Evolutionary conservation across 2,888 invertebrate species (phyloP).

Genomic region (Atethmia centrago): DNA sequence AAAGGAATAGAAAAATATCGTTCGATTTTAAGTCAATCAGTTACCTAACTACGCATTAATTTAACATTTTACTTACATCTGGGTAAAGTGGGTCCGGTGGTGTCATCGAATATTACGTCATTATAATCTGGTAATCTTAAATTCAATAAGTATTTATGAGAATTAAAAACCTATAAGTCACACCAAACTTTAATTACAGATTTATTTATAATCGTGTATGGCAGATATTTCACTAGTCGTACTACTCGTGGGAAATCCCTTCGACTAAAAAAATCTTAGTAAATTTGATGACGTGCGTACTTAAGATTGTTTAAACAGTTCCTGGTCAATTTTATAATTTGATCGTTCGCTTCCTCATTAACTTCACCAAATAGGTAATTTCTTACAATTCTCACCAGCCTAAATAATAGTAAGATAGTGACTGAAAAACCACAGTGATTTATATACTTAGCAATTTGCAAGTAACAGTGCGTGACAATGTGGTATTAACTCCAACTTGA

Average conservation of each 20-base stretch:
- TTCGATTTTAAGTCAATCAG: conserved; percentile 25
- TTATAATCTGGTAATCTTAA: conserved; percentile 8
- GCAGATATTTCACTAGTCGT: not conserved
- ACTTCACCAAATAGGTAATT: not conserved
- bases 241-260: conserved; percentile 20
- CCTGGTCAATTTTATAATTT: conserved; percentile 29
- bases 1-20: conserved; percentile 23
- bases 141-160: not conserved
- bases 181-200: not conserved
- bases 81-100: conserved; percentile 16
- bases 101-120: conserved; percentile 15
- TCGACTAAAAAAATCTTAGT: not conserved
- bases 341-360: not conserved
- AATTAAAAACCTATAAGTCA: not conserved
- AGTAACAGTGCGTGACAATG: conserved; percentile 12
- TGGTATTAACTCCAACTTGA: not conserved
- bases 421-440: conserved; percentile 17
- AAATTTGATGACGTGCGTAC: conserved; percentile 11
- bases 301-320: conserved; percentile 17
- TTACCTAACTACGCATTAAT: conserved; percentile 12
- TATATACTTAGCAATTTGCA: conserved; percentile 3
- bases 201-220: not conserved
- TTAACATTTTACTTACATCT: not conserved
- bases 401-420: conserved; percentile 12
- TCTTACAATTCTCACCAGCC: not conserved